These are phyloP conservation scores for Malurus melanocephalus DNA, from an alignment of 2,113 vertebrate species.

Conservation along the genomic window DNA sequence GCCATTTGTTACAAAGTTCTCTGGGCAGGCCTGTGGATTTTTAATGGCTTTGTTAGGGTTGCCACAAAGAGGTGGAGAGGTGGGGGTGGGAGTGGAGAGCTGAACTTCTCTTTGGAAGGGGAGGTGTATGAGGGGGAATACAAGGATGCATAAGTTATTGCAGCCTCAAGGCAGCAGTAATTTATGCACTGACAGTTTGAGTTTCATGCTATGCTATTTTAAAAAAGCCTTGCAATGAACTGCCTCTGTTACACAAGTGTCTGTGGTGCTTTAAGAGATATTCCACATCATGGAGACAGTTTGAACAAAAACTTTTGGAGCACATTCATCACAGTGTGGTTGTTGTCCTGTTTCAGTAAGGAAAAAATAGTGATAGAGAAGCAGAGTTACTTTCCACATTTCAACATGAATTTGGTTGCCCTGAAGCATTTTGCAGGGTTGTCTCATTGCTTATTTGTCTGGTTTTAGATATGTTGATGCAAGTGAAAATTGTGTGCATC, in stretches of 20 bases:
- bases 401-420: neutral
- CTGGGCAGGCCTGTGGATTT: neutral
- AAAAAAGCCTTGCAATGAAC: slow-evolving; percentile 1
- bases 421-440: neutral
- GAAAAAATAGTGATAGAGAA: neutral
- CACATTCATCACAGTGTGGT: neutral
- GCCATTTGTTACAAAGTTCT: neutral
- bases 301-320: slow-evolving; percentile 7
- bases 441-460: neutral
- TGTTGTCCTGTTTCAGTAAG: neutral
- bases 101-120: neutral
- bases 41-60: neutral
- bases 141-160: slow-evolving; percentile 27
- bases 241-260: neutral
- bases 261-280: slow-evolving; percentile 5
- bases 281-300: neutral
- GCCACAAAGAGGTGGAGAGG: neutral
- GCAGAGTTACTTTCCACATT: neutral
- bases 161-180: slow-evolving; percentile 37
- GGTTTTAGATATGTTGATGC: neutral
- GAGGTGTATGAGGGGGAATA: neutral
- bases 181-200: slow-evolving; percentile 51
- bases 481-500: neutral
- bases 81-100: neutral
- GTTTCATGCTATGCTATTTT: slow-evolving; percentile 47